Conservation (phyloP, 2,113 vertebrate genomes). For the Forbesichthys papilliferus region DNA sequence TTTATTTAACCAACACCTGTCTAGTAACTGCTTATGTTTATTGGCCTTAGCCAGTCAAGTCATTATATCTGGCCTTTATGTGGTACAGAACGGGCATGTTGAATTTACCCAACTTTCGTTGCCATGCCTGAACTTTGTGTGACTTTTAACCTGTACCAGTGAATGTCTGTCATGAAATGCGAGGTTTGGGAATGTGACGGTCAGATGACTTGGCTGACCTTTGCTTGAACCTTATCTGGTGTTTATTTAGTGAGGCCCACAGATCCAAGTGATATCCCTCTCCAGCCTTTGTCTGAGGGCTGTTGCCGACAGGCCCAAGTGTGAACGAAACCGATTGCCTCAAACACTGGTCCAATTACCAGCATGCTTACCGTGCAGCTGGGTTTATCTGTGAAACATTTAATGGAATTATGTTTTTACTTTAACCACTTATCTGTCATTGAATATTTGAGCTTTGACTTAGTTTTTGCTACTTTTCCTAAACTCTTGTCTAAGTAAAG, state of each 20-base stretch:
- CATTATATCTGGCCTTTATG: background rate
- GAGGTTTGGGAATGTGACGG: slow-evolving; percentile 72
- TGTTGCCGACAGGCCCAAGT: slow-evolving; percentile 41
- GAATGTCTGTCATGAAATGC: slow-evolving; percentile 65
- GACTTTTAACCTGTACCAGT: slow-evolving; percentile 68
- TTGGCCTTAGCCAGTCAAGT: background rate
- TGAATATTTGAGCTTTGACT: background rate
- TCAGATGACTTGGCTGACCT: slow-evolving; percentile 78
- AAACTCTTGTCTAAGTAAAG: background rate
- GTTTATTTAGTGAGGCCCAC: slow-evolving; percentile 76
- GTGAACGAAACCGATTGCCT: slow-evolving; percentile 46
- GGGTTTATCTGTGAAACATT: slow-evolving; percentile 13
- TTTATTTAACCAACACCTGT: too few species aligned
- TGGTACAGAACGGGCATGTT: slow-evolving; percentile 21
- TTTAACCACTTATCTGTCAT: background rate
- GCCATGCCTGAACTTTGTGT: slow-evolving; percentile 61
- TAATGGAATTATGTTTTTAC: background rate
- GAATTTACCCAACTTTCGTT: slow-evolving; percentile 43
- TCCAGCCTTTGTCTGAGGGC: slow-evolving; percentile 55
- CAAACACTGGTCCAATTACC: slow-evolving; percentile 3
- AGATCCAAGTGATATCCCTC: slow-evolving; percentile 71
- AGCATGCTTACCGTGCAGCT: slow-evolving; percentile 33
- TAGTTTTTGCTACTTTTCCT: background rate
- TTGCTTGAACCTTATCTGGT: slow-evolving; percentile 75
- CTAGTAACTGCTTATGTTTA: slow-evolving; percentile 7